Evolutionary conservation across 2,888 invertebrate species (phyloP).

Genomic region (Cosmorhoe ocellata): DNA sequence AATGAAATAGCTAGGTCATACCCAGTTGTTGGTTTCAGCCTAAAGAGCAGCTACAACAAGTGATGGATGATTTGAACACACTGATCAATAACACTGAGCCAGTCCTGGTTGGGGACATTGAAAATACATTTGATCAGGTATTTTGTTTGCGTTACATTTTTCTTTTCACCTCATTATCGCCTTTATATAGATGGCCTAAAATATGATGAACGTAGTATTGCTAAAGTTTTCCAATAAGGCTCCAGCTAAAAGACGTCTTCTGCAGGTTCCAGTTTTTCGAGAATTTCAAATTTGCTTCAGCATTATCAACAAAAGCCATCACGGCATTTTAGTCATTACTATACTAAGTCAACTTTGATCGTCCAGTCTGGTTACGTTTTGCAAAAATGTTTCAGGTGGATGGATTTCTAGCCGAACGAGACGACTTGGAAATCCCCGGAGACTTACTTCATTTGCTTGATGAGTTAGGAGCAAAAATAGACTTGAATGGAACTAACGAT

Average conservation of each 20-base stretch:
- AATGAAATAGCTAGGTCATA: neutral
- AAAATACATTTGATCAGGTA: slow-evolving; percentile 56
- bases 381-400: slow-evolving; percentile 55
- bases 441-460: slow-evolving; percentile 62
- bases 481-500: slow-evolving; percentile 51
- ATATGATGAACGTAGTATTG: no score
- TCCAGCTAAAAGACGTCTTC: no score
- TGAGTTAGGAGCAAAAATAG: slow-evolving; percentile 51
- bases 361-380: no score
- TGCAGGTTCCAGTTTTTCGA: no score
- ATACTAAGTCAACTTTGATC: no score
- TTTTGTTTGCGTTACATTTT: neutral
- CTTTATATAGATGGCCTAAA: no score
- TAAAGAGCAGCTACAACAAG: slow-evolving; percentile 58
- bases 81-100: slow-evolving; percentile 48
- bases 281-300: no score
- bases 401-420: slow-evolving; percentile 47
- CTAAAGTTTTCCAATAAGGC: no score
- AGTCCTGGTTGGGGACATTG: slow-evolving; percentile 51
- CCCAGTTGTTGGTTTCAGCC: slow-evolving; percentile 46
- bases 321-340: no score
- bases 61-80: slow-evolving; percentile 53
- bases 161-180: no score
- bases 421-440: slow-evolving; percentile 57
- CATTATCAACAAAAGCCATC: no score